A percentile compares a stretch with the other conserved stretches of the same genome.
These are phyloP conservation scores for Ichneumon xanthorius DNA, from an alignment of 2,888 invertebrate species.

Conservation along the genomic window DNA sequence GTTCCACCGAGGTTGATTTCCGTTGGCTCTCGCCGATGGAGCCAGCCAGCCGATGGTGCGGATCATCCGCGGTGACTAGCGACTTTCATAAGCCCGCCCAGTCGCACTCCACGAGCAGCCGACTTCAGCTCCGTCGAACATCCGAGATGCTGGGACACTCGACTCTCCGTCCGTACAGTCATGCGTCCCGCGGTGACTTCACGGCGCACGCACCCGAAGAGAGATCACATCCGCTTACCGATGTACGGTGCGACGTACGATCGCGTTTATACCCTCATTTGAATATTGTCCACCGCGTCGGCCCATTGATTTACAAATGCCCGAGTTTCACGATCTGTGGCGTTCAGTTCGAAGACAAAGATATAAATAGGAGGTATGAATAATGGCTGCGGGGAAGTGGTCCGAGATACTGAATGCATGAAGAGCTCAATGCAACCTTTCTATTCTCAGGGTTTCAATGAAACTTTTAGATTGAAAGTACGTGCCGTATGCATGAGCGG, in stretches of 20 bases:
- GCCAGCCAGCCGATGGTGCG: constrained; percentile 35
- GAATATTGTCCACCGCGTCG: constrained; percentile 35
- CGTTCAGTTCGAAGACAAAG: not conserved
- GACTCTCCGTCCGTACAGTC: constrained; percentile 25
- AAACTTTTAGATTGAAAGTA: not conserved
- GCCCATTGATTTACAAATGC: constrained; percentile 51
- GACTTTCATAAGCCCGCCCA: constrained; percentile 67
- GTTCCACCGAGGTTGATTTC: constrained; percentile 44
- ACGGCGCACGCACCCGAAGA: constrained; percentile 9
- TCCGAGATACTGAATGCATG: not conserved
- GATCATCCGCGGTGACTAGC: constrained; percentile 68
- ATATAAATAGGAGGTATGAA: constrained; percentile 13
- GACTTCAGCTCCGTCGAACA: not conserved
- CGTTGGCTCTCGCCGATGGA: constrained; percentile 46
- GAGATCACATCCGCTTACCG: constrained; percentile 44
- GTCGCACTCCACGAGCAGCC: constrained; percentile 14
- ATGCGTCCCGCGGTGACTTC: constrained; percentile 13
- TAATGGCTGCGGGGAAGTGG: not conserved
- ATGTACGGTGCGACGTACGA: constrained; percentile 14
- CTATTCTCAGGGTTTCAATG: constrained; percentile 9
- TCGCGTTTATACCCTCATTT: constrained; percentile 48
- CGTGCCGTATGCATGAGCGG: constrained; percentile 2
- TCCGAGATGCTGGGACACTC: not conserved
- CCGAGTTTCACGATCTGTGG: constrained; percentile 16
- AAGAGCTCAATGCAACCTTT: not conserved